Evolutionary conservation across 2,888 invertebrate species (phyloP), one percentile per base, ranked within the genome.

Genomic region (Campopleginae sp.): DNA sequence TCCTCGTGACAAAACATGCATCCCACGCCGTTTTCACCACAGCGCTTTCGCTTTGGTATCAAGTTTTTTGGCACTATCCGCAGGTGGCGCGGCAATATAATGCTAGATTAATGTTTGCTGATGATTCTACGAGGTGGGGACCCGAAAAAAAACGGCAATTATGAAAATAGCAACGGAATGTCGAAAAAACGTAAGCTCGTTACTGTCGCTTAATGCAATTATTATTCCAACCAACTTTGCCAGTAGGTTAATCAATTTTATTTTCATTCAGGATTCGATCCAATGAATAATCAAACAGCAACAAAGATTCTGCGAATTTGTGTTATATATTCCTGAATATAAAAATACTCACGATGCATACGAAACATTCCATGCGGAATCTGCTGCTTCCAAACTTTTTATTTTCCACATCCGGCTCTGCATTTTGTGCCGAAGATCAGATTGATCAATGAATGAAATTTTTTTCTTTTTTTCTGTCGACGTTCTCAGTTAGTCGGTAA

Each of bases 51-150:
- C 48, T n/a, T 54, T 23, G 58, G 58, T 72, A 77, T 78, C 80
- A 78, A 74, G 81, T 84, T 84, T 84, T 81, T 81, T 23, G 42
- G 19, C 51, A 19, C 54, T 51, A 38, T 42, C 31, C 61, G 44
- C 82, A 80, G 75, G 80, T 80, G 85, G 66, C 44, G 79, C 58
- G n/a, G 68, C 78, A 66, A 76, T 80, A 80, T 80, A 72, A 80
- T 77, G 82, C 72, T 61, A 61, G 74, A 79, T 80, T 85, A 77
- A 85, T 85, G 82, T 76, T 80, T 76, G 58, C 76, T 71, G 71
- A 82, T 82, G 75, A 76, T 76, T 82, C 58, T 77, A 71, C 71
- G 27, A 51, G 33, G 48, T 17, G 27, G 12, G 54, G 10, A 8
- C 23, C 42, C 19, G 17, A 27, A 58, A 46, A 54, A 42, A 71